Evolutionary conservation across 2,797 vertebrate species (phyloP).

Genomic region (Coracias cyanogaster): DNA sequence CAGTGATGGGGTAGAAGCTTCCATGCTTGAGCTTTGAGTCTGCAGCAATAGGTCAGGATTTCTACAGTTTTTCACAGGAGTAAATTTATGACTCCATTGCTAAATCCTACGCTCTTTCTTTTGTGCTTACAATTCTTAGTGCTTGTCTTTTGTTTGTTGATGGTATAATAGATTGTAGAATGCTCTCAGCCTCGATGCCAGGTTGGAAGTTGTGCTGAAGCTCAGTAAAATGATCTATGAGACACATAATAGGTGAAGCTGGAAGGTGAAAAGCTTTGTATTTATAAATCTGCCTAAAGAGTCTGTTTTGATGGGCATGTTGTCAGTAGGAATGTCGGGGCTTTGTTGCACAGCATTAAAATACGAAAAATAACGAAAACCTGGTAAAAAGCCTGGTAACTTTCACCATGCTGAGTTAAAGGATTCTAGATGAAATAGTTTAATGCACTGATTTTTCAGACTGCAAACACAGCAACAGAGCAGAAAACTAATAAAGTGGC

Average conservation of each 20-base stretch:
- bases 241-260: background rate
- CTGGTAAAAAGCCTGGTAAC: background rate
- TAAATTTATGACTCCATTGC: background rate
- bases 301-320: background rate
- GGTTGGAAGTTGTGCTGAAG: background rate
- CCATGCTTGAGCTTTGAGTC: background rate
- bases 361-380: background rate
- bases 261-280: background rate
- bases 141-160: background rate
- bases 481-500: background rate
- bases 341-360: conserved; percentile 13
- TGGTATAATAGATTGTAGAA: background rate
- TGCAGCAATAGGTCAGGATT: background rate
- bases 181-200: background rate
- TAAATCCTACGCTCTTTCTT: background rate
- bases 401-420: background rate
- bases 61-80: background rate
- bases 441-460: background rate
- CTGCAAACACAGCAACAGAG: background rate
- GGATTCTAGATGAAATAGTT: background rate
- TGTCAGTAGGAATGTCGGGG: background rate
- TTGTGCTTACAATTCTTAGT: background rate
- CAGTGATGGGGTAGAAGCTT: background rate
- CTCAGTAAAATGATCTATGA: background rate
- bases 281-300: background rate